These are phyloP conservation scores for Hypolimnas misippus DNA, from an alignment of 2,888 invertebrate genomes.

Conservation along the genomic window DNA sequence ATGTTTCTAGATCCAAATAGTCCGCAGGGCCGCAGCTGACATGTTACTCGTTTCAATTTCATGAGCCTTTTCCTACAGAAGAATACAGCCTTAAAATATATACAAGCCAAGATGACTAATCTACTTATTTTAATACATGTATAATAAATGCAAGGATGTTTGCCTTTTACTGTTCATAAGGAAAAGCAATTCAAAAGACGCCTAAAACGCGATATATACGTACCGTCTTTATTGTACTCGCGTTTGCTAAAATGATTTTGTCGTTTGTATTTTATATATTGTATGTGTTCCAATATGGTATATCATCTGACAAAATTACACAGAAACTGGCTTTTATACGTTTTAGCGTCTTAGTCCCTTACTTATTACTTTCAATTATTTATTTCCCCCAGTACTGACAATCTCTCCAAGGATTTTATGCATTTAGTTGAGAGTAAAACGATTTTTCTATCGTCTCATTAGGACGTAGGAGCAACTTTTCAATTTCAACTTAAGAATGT, in stretches of 20 bases:
- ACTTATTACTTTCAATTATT: constrained; percentile 8
- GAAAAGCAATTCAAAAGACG: too few relatives aligned
- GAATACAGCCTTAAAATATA: too few relatives aligned
- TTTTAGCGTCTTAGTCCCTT: neutral
- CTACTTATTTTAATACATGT: too few relatives aligned
- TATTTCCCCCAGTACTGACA: neutral
- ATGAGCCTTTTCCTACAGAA: too few relatives aligned
- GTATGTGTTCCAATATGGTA: neutral
- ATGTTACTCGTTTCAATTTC: too few relatives aligned
- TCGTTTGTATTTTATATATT: neutral
- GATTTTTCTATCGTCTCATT: constrained; percentile 59
- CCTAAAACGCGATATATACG: too few relatives aligned
- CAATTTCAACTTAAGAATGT: constrained; percentile 73
- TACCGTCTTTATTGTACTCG: too few relatives aligned
- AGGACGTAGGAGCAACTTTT: constrained; percentile 62
- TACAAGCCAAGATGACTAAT: too few relatives aligned
- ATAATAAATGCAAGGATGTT: too few relatives aligned
- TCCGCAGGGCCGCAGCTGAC: too few relatives aligned
- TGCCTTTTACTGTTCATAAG: too few relatives aligned
- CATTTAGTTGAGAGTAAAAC: constrained; percentile 24
- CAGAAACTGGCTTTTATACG: neutral
- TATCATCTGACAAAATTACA: neutral
- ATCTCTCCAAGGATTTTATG: neutral
- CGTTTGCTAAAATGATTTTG: neutral
- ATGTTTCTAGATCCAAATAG: too few relatives aligned